Evolutionary conservation across 2,113 vertebrate genomes (phyloP).

Genomic region (Stegostoma tigrinum): DNA sequence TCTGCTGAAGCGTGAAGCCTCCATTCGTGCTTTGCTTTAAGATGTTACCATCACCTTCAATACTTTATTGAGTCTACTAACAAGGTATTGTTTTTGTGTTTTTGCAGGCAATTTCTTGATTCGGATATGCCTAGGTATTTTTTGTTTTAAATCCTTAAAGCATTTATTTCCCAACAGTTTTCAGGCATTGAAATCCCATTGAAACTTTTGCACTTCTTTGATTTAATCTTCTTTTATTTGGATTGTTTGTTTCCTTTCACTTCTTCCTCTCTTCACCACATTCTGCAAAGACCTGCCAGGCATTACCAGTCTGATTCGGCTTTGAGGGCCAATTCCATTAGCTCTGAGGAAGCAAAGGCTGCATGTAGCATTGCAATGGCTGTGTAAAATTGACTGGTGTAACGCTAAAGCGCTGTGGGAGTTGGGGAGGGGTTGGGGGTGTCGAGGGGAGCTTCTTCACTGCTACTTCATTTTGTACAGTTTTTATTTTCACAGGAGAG

Average conservation of each 20-base stretch:
- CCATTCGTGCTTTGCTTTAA: constrained; percentile 18
- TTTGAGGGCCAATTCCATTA: constrained; percentile 40
- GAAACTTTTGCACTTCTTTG: constrained; percentile 44
- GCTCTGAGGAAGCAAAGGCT: constrained; percentile 39
- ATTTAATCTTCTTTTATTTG: constrained; percentile 36
- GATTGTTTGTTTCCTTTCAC: constrained; percentile 40
- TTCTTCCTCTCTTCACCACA: constrained; percentile 38
- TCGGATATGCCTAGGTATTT: constrained; percentile 99
- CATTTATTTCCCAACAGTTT: constrained; percentile 32
- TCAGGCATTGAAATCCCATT: constrained; percentile 28
- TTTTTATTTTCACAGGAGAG: background rate
- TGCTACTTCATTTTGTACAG: constrained; percentile 13
- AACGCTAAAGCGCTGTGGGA: constrained; percentile 17
- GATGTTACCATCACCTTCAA: constrained; percentile 4
- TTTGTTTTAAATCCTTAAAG: constrained; percentile 45
- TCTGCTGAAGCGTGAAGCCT: background rate
- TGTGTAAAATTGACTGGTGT: constrained; percentile 43
- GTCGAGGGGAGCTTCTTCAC: background rate
- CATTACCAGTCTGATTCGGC: constrained; percentile 43
- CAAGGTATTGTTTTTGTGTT: constrained; percentile 85
- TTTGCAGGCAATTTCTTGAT: constrained; percentile 99
- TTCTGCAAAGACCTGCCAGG: constrained; percentile 43
- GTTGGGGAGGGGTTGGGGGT: background rate
- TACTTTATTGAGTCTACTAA: constrained; percentile 68
- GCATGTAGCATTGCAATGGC: constrained; percentile 57